phyloP scores from a whole-genome alignment of 1,140 invertebrate genomes.

The Paracyclopina nana region DNA sequence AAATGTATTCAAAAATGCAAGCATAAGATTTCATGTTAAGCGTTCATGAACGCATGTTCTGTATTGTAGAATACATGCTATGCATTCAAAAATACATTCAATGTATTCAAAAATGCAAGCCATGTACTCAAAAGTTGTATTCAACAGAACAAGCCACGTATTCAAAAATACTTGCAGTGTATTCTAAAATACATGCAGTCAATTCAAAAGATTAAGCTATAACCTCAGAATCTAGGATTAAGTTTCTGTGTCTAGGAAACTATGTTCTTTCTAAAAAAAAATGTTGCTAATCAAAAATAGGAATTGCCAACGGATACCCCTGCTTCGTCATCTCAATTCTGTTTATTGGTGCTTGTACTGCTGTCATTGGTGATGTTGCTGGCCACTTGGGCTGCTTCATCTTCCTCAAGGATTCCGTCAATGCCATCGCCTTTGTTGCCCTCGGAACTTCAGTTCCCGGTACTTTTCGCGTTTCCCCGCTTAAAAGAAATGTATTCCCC shows the following conservation, averaged over 20 bases:
- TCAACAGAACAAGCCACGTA: too few relatives aligned
- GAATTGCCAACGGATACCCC: slow-evolving; percentile 32
- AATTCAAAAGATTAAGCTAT: too few relatives aligned
- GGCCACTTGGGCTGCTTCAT: slow-evolving; percentile 93
- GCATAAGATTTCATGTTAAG: too few relatives aligned
- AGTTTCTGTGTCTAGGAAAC: background rate
- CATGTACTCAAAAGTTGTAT: too few relatives aligned
- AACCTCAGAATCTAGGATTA: too few relatives aligned
- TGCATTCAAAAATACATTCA: too few relatives aligned
- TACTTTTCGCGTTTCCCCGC: slow-evolving; percentile 26
- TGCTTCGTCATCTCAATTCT: slow-evolving; percentile 40
- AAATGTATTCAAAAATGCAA: too few relatives aligned
- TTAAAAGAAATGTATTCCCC: background rate
- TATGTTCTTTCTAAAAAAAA: background rate
- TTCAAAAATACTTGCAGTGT: too few relatives aligned
- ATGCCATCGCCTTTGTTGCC: slow-evolving; percentile 87
- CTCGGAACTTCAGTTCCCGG: slow-evolving; percentile 90
- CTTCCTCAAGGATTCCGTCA: slow-evolving; percentile 84
- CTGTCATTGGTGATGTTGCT: slow-evolving; percentile 21
- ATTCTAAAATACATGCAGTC: too few relatives aligned
- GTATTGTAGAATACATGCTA: too few relatives aligned
- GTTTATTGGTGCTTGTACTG: slow-evolving; percentile 40
- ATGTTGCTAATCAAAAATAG: slow-evolving; percentile 6
- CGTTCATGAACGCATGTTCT: too few relatives aligned
- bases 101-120: too few relatives aligned